These are phyloP conservation scores for Venustoraphidia nigricollis DNA, from an alignment of 2,888 invertebrate species.

Conservation along the genomic window DNA sequence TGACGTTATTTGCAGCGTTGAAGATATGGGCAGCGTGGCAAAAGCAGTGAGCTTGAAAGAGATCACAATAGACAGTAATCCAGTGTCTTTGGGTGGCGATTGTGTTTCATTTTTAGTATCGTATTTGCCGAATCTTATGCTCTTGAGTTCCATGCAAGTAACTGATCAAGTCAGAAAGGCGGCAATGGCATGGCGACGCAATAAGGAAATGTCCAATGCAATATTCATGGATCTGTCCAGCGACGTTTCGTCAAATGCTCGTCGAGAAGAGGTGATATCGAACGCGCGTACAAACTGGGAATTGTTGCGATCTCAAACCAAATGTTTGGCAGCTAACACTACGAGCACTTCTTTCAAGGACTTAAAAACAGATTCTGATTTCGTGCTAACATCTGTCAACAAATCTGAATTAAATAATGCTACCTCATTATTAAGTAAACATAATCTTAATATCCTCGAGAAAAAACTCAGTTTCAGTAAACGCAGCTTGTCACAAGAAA, in stretches of 20 bases:
- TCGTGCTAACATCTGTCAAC: conserved; percentile 24
- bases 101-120: conserved; percentile 71
- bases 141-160: conserved; percentile 63
- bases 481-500: conserved; percentile 42
- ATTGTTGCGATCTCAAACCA: conserved; percentile 52
- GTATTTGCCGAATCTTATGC: conserved; percentile 55
- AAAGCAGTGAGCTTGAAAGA: conserved; percentile 64
- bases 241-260: conserved; percentile 38
- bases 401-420: conserved; percentile 17
- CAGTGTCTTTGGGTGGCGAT: conserved; percentile 64
- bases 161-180: conserved; percentile 63
- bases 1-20: conserved; percentile 40
- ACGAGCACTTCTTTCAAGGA: conserved; percentile 19
- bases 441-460: conserved; percentile 22
- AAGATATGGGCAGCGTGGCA: conserved; percentile 71
- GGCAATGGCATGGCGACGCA: conserved; percentile 65
- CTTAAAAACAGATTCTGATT: conserved; percentile 25
- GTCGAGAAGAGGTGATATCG: conserved; percentile 69
- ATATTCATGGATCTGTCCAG: conserved; percentile 46
- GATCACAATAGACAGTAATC: conserved; percentile 76
- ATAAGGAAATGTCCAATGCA: conserved; percentile 57
- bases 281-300: conserved; percentile 83
- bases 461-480: conserved; percentile 37
- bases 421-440: conserved; percentile 12
- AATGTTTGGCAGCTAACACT: conserved; percentile 30